These are phyloP conservation scores for Blennius ocellaris DNA, from an alignment of 2,113 vertebrate species.

Conservation along the genomic window DNA sequence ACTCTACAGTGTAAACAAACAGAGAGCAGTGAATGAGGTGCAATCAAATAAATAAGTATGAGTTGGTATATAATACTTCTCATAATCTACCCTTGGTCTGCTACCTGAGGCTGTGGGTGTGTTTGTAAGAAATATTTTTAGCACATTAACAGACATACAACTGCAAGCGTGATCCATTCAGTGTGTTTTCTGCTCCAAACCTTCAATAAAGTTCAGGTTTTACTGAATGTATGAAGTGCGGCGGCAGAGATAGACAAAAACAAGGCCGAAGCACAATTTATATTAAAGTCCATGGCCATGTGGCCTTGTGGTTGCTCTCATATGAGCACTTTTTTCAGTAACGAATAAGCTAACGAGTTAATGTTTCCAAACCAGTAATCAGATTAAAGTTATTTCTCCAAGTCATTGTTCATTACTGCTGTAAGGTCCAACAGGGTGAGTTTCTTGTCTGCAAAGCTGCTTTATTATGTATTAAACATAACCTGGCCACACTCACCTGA, in stretches of 20 bases:
- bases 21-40: slow-evolving; percentile 4
- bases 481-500: too few relatives aligned
- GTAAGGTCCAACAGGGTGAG: too few relatives aligned
- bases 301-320: too few relatives aligned
- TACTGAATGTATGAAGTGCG: not conserved
- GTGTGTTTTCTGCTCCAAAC: not conserved
- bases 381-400: too few relatives aligned
- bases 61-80: not conserved
- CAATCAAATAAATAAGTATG: slow-evolving; percentile 15
- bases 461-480: too few relatives aligned
- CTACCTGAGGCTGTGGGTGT: slow-evolving; percentile 1
- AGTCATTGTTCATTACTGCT: too few relatives aligned
- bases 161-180: not conserved
- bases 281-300: too few relatives aligned
- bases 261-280: not conserved
- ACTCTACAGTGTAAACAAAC: not conserved
- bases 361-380: too few relatives aligned
- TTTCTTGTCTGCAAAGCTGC: too few relatives aligned
- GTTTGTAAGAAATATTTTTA: slow-evolving; percentile 10
- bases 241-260: not conserved
- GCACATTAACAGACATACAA: slow-evolving; percentile 16
- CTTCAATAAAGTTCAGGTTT: slow-evolving; percentile 9
- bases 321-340: too few relatives aligned
- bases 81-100: not conserved
- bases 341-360: too few relatives aligned